Base-by-base conservation (phyloP, 2,888 invertebrate genomes). In the Orthosia incerta region DNA sequence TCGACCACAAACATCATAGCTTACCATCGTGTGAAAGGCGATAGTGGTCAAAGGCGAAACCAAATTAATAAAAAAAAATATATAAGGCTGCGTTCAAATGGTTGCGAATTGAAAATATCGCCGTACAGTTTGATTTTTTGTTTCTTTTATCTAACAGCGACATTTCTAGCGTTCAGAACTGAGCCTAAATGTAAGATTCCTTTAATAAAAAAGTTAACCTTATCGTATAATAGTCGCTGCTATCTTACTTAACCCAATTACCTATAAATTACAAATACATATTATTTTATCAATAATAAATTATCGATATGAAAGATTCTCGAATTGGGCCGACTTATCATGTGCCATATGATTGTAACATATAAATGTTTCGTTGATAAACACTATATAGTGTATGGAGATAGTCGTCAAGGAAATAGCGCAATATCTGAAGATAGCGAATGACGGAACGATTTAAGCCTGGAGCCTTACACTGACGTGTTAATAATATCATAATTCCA, bases 231-330 rank as follows among this genome's bases (percentile, higher is more conserved):
- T 62, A 68, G 56, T 39, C 48, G 53, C 20, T 57, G 26, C 85
- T 90, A 91, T 91, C 90, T 86, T 74, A 62, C 74, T 87, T 93
- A 94, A 93, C 94, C 94, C 90, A 93, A 92, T 94, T 93, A 93
- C 91, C 89, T 92, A 90, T 90, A 92, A 94, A 92, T 93, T 91
- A 93, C 86, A 84, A 90, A 88, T 89, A 84, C 89, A 88, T 89
- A 89, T 87, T 86, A 87, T 84, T 84, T 88, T 86, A 89, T 89
- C 86, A 87, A 87, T 86, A 89, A 79, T 76, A 86, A 74, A 83
- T 71, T 89, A 90, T 89, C 87, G 80, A 85, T 86, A 86, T 65
- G 84, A 87, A 88, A 88, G 83, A 83, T 80, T 83, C 80, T 76
- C 63, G 85, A 92, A 91, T 88, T 88, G 89, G 91, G 88, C 84